These are phyloP conservation scores for Scolopax mira DNA, from an alignment of 2,113 vertebrate species.

Conservation along the genomic window DNA sequence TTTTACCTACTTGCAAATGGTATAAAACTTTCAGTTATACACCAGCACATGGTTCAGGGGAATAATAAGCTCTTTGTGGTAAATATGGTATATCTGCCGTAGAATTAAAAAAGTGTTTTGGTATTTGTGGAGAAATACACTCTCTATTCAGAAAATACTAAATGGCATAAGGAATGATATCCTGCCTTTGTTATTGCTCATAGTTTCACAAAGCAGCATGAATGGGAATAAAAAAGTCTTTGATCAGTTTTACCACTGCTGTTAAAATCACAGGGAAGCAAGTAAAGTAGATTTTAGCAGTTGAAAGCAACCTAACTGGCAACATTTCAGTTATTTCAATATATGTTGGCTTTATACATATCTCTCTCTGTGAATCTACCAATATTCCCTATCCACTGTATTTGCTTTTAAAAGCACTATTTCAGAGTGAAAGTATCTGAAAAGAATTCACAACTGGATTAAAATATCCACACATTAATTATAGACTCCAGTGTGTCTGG, in stretches of 20 bases:
- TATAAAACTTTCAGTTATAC: background rate
- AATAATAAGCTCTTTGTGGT: background rate
- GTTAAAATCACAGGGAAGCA: background rate
- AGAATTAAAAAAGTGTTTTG: background rate
- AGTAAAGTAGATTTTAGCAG: background rate
- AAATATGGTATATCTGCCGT: background rate
- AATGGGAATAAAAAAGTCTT: background rate
- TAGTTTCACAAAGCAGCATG: background rate
- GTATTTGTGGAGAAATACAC: background rate
- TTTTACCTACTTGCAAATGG: background rate
- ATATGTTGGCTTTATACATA: background rate
- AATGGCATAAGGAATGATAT: background rate
- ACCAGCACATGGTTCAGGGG: background rate
- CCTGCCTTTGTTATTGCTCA: background rate
- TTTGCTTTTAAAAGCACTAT: background rate
- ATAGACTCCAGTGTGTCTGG: background rate
- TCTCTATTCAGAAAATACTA: background rate
- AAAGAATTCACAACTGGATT: background rate
- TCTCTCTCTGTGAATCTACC: background rate
- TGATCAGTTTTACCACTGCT: background rate
- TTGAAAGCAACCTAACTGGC: background rate
- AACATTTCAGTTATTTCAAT: background rate
- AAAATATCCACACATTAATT: background rate
- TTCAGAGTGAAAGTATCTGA: background rate
- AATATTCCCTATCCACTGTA: background rate